These are phyloP conservation scores for Thelaira solivaga DNA, from an alignment of 2,888 invertebrate species.

Conservation along the genomic window DNA sequence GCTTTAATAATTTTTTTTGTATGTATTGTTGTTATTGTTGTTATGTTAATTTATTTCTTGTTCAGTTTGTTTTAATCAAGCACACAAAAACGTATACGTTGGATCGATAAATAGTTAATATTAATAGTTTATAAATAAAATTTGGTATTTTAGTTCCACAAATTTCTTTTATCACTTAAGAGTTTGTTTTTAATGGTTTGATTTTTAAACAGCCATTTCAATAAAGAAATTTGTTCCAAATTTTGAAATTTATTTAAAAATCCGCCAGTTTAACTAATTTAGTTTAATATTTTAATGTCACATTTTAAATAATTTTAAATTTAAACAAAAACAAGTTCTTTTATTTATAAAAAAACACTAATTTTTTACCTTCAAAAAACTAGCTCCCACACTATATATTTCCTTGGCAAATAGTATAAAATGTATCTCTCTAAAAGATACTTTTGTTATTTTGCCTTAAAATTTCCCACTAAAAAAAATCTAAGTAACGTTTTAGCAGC, in stretches of 20 bases:
- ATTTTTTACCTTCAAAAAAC: slow-evolving; percentile 54
- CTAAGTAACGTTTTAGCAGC: neutral
- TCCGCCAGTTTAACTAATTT: neutral
- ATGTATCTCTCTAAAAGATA: slow-evolving; percentile 23
- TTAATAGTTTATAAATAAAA: neutral
- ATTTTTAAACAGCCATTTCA: neutral
- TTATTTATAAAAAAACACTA: too few relatives aligned
- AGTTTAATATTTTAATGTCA: too few relatives aligned
- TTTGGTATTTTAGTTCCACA: neutral
- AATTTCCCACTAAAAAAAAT: slow-evolving; percentile 1
- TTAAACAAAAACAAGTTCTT: slow-evolving; percentile 33
- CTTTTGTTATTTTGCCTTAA: slow-evolving; percentile 35
- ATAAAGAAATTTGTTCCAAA: neutral
- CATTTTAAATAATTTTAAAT: too few relatives aligned
- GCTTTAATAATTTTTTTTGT: too few relatives aligned
- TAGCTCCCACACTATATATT: slow-evolving; percentile 62
- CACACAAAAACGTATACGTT: neutral
- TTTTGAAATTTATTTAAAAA: neutral
- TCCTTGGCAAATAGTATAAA: slow-evolving; percentile 37
- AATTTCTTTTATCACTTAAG: neutral
- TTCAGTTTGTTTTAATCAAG: slow-evolving; percentile 6
- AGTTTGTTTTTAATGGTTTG: too few relatives aligned
- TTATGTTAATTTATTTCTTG: slow-evolving; percentile 13
- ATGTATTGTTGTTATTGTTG: neutral
- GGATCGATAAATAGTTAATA: slow-evolving; percentile 21